Conservation (phyloP, 1,140 invertebrate species). For the Laupala kohalensis region DNA sequence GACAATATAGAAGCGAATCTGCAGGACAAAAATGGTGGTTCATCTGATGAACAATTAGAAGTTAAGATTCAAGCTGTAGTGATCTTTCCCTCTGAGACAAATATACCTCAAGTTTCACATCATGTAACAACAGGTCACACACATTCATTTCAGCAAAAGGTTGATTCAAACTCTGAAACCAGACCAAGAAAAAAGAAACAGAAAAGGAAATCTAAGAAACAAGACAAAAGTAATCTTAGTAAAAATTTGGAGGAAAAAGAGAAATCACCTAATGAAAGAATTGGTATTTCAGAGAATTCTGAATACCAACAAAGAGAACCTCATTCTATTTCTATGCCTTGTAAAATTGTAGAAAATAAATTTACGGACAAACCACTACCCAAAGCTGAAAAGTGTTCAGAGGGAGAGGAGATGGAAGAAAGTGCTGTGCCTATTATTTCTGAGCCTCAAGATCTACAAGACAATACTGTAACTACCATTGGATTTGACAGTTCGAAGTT, state of each 20-base stretch:
- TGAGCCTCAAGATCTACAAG: too few species aligned
- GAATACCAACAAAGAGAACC: too few species aligned
- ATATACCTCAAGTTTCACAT: neutral
- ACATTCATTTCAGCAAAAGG: neutral
- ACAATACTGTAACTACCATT: too few species aligned
- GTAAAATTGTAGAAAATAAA: too few species aligned
- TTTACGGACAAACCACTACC: too few species aligned
- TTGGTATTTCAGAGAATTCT: too few species aligned
- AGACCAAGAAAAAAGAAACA: neutral
- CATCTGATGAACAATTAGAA: constrained; percentile 45
- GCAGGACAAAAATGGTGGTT: constrained; percentile 21
- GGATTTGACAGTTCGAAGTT: too few species aligned
- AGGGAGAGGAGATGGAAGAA: too few species aligned
- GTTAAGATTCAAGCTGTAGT: constrained; percentile 45
- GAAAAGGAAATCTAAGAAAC: neutral
- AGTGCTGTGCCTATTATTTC: too few species aligned
- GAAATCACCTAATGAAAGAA: too few species aligned
- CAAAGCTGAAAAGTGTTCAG: too few species aligned
- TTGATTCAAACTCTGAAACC: neutral
- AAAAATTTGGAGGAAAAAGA: neutral
- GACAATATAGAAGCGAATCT: neutral
- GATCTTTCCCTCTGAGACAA: neutral
- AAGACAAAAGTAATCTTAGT: neutral
- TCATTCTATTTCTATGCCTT: too few species aligned
- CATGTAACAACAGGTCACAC: neutral